Conservation (phyloP, 2,888 invertebrate species). For the Azorinus chamasolen region DNA sequence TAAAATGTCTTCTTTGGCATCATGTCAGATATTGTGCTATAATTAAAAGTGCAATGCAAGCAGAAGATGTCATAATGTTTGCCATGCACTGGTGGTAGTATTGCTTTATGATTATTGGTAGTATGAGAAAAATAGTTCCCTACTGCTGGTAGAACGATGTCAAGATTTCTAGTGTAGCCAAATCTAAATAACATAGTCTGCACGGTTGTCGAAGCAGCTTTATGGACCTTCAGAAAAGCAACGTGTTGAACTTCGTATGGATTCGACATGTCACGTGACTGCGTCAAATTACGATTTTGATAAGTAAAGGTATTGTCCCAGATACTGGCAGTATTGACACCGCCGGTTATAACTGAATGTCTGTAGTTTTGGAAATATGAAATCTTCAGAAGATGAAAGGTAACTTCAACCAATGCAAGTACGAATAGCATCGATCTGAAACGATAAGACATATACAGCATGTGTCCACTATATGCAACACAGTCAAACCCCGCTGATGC, state of each 20-base stretch:
- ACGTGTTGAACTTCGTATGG: neutral
- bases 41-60: neutral
- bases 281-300: neutral
- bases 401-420: no score
- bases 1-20: neutral
- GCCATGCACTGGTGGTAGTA: neutral
- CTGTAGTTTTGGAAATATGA: no score
- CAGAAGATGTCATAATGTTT: neutral
- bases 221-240: neutral
- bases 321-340: neutral
- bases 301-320: no score
- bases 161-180: neutral
- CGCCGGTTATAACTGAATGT: no score
- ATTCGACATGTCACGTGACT: neutral
- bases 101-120: neutral
- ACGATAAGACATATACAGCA: no score
- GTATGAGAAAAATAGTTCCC: neutral
- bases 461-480: no score
- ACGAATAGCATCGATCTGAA: no score
- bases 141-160: neutral
- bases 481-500: no score
- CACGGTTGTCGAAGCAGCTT: neutral
- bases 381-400: no score
- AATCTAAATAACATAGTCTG: neutral
- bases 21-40: neutral